Base-by-base conservation (phyloP, 2,113 vertebrate species). In the Bothrops jararaca region DNA sequence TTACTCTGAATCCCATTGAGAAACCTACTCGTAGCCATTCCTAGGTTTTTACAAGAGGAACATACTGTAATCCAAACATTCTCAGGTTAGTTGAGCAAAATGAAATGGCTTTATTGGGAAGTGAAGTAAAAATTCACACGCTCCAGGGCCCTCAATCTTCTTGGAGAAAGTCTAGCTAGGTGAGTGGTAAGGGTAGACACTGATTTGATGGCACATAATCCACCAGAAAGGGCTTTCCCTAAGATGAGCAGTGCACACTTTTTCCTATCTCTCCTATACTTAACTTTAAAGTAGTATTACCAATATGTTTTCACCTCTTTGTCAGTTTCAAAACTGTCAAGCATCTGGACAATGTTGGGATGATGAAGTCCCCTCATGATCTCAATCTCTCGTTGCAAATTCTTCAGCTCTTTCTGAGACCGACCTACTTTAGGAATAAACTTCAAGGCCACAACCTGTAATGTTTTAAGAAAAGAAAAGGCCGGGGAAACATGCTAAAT, bases 301-400 rank as follows among this genome's bases (percentile, higher is more conserved):
- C 4, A 69, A 69, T 74, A 74, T 42, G 34, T 80, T 80, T 88
- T 94, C 85, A 99, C 99, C 98, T 99, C 98, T 53, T 98, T 98
- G 93, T 99, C 97, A 0, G 99, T 99, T 94, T 99, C 98, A 93
- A 99, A 99, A 96, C 98, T 99, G 98, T 99, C 99, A 3, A 98
- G 98, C 95, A 99, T 98, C 93, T 98, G 98, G 13, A 99, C 97
- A 89, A 99, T 99, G 93, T 99, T 99, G 85, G 99, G 99, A 88
- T 99, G 99, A 50, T 97, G 96, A 50, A 99, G 98, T 20, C 97
- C 98, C 50, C 98, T 98, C 98, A 99, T 98, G 64, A 99, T 99
- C 90, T 99, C 98, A 91, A 99, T 99, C 95, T 99, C 99, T 80
- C 97, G 97, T 80, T 98, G 98, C 45, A 99, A 97, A 93, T 97